Base-by-base conservation (phyloP, 2,113 vertebrate species). In the Paradoxurus hermaphroditus region DNA sequence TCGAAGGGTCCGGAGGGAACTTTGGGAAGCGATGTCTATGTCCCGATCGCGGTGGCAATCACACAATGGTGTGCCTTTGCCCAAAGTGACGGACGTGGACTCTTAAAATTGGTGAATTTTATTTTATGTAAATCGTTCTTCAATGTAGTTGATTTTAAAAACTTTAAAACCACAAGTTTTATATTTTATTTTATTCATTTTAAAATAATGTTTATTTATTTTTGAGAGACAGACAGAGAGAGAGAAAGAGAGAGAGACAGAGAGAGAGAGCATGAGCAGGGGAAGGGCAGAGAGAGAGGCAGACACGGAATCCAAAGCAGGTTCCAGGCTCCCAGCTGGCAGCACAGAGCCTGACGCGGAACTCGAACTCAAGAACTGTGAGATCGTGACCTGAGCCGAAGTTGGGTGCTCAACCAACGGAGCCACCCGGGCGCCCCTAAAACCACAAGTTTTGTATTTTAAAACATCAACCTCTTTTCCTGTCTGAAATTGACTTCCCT, bases 81-180 rank as follows among this genome's bases (percentile, higher is more conserved):
- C 36, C 39, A 86, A 72, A 84, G 18, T 16, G 65, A 90, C 1
- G 4, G 44, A 44, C n/a, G 7, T 31, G 15, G n/a, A 53, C 2
- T 8, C 41, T 85, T 96, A 44, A 88, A 95, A 78, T 44, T 10
- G 49, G 6, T 34, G 34, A n/a, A 4, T 85, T 86, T 93, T 62
- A 31, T 49, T 75, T 12, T 19, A 16, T 13, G 10, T 88, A 53
- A 87, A 36, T 68, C 68, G 27, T 34, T 41, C 46, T 68, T 93
- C 41, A 31, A 65, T 46, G 41, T 31, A n/a, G 27, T 14, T 79
- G 63, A 63, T 41, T 87, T 44, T 41, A n/a, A 72, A 51, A 72
- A 56, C 34, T 53, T 87, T 31, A 63, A 53, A 68, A 88, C 63
- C 4, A 49, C 16, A 16, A 31, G 70, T 53, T n/a, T n/a, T n/a